These are phyloP conservation scores for Aptenodytes patagonicus DNA, from an alignment of 2,113 vertebrate genomes.

Conservation along the genomic window DNA sequence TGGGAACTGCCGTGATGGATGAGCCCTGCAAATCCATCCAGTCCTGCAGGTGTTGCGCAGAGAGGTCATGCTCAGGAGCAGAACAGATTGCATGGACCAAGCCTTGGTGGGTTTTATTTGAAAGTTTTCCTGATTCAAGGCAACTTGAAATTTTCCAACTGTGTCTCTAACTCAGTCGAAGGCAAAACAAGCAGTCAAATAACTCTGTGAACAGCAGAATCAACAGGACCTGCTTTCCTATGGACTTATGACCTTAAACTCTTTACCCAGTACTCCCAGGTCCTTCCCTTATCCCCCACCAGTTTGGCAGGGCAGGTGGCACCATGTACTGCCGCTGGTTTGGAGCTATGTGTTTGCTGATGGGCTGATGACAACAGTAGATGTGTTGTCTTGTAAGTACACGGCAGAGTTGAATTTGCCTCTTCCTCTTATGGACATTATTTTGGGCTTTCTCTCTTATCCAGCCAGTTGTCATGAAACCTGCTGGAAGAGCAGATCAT, in stretches of 20 bases:
- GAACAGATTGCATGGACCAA: neutral
- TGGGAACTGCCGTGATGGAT: neutral
- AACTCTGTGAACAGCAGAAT: neutral
- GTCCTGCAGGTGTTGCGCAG: neutral
- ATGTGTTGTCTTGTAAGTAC: accelerated
- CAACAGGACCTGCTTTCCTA: neutral
- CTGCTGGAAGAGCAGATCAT: neutral
- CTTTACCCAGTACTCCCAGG: neutral
- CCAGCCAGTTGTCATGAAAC: neutral
- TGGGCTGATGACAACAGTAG: neutral
- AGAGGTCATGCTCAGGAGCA: neutral
- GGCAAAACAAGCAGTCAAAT: neutral
- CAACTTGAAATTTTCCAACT: neutral
- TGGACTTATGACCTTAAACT: neutral
- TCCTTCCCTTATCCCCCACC: neutral
- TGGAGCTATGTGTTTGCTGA: neutral
- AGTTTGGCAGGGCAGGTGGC: neutral
- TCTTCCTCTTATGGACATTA: neutral
- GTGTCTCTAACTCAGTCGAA: neutral
- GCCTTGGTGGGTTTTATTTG: neutral
- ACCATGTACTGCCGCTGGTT: neutral
- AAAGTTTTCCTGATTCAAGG: neutral
- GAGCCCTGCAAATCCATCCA: neutral
- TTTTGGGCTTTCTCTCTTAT: neutral
- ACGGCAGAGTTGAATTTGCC: neutral